Evolutionary conservation across 2,888 invertebrate species (phyloP).

Genomic region (Conops quadrifasciatus): DNA sequence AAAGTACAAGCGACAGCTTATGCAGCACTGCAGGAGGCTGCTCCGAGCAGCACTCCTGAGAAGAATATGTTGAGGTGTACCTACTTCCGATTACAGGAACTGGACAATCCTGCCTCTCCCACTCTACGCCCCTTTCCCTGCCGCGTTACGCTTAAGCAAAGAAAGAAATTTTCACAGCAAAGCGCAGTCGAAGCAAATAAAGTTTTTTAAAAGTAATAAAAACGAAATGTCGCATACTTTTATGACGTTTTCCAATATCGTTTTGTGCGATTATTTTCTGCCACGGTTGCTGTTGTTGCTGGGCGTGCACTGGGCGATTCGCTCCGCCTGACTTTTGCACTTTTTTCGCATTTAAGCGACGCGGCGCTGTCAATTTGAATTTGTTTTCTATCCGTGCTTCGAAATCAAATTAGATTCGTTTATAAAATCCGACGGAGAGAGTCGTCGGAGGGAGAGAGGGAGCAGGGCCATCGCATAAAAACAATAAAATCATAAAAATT

Average conservation of each 20-base stretch:
- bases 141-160: constrained; percentile 17
- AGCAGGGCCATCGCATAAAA: constrained; percentile 26
- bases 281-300: not conserved
- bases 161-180: constrained; percentile 19
- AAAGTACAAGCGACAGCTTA: not conserved
- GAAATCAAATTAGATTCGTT: constrained; percentile 47
- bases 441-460: not conserved
- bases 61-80: too few relatives aligned
- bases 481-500: constrained; percentile 32
- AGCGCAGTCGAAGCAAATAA: constrained; percentile 48
- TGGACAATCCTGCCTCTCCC: not conserved
- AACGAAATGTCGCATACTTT: constrained; percentile 67
- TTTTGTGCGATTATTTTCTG: constrained; percentile 35
- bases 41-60: not conserved
- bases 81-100: too few relatives aligned
- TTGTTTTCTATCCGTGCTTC: constrained; percentile 45
- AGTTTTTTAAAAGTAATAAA: constrained; percentile 66
- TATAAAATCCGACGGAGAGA: constrained; percentile 9
- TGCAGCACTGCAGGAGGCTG: too few relatives aligned
- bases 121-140: not conserved
- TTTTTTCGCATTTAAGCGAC: constrained; percentile 36
- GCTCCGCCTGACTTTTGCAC: constrained; percentile 37
- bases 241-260: constrained; percentile 59
- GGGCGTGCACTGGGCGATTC: constrained; percentile 24
- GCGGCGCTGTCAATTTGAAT: constrained; percentile 46